Evolutionary conservation across 2,888 invertebrate species (phyloP).

Genomic region (Cactoblastis cactorum): DNA sequence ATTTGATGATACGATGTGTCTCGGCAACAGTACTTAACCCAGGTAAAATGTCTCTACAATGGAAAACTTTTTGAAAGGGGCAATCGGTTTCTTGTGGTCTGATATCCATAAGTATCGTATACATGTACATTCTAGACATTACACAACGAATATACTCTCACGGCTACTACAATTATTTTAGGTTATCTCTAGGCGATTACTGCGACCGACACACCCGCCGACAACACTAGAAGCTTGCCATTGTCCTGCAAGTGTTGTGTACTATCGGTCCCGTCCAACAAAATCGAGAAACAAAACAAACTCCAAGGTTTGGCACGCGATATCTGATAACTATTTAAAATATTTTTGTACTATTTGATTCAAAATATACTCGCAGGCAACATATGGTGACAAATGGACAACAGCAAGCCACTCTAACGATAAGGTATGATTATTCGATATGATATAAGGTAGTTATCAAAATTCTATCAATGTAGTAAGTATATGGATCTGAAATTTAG

Average conservation of each 20-base stretch:
- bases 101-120: constrained; percentile 5
- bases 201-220: constrained; percentile 36
- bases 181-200: constrained; percentile 33
- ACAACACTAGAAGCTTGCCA: constrained; percentile 44
- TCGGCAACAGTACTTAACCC: constrained; percentile 40
- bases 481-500: constrained; percentile 41
- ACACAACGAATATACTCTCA: constrained; percentile 8
- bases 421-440: constrained; percentile 32
- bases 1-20: constrained; percentile 31
- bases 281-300: constrained; percentile 30
- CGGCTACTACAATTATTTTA: neutral
- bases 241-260: constrained; percentile 40
- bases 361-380: constrained; percentile 32
- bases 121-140: constrained; percentile 9
- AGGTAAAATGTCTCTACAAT: constrained; percentile 14
- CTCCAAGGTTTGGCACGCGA: constrained; percentile 66
- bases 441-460: constrained; percentile 43
- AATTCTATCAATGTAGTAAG: constrained; percentile 37
- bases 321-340: constrained; percentile 38
- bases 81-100: neutral
- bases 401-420: constrained; percentile 49
- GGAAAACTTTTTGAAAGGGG: neutral
- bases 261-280: constrained; percentile 33
- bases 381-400: constrained; percentile 40
- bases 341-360: constrained; percentile 57